phyloP scores from a whole-genome alignment of 2,888 invertebrate genomes.

The Agriotes lineatus region DNA sequence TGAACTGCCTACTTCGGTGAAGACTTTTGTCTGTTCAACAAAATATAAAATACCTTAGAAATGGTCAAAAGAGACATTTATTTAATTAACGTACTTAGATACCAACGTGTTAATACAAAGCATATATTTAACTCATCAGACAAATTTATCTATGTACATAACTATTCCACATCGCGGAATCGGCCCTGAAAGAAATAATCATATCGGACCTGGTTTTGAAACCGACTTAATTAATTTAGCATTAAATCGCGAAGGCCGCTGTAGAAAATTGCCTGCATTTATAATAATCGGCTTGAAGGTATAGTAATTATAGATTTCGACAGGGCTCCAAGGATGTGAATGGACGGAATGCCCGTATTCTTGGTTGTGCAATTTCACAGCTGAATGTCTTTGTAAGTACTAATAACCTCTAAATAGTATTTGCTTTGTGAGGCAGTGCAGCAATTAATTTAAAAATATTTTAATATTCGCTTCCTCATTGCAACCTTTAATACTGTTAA shows the following conservation, averaged over 20 bases:
- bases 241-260: conserved; percentile 16
- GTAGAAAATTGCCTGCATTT: conserved; percentile 20
- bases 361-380: conserved; percentile 1
- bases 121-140: no score
- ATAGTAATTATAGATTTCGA: conserved; percentile 18
- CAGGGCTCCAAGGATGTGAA: conserved; percentile 22
- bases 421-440: background rate
- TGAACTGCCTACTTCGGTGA: no score
- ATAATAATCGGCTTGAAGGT: background rate
- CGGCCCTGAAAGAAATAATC: conserved; percentile 72
- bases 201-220: conserved; percentile 9
- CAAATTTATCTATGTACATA: no score
- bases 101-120: no score
- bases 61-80: no score
- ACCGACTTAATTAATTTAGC: conserved; percentile 16
- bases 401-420: background rate
- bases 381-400: background rate
- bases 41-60: no score
- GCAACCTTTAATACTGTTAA: background rate
- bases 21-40: no score
- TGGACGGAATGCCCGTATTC: background rate
- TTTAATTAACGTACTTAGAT: no score
- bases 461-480: background rate
- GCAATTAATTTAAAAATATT: background rate
- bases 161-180: conserved; percentile 96